Conservation (phyloP, 2,888 invertebrate genomes). For the Pseudococcus longispinus region DNA sequence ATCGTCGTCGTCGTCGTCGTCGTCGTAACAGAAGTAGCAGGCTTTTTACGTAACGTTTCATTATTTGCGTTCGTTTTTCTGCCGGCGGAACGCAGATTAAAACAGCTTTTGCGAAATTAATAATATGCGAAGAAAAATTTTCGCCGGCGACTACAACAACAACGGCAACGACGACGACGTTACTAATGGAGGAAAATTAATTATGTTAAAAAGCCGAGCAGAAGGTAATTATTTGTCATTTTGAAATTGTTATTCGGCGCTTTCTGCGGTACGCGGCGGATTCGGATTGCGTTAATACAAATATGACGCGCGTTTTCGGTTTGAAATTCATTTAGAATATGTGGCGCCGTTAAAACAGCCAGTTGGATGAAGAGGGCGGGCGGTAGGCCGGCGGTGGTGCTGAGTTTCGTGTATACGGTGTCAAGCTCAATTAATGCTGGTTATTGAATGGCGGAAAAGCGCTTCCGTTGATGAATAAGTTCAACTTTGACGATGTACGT, state of each 20-base stretch:
- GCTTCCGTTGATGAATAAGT: conserved; percentile 43
- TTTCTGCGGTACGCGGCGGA: not conserved
- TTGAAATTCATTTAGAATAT: conserved; percentile 23
- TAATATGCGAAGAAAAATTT: conserved; percentile 40
- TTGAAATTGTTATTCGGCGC: conserved; percentile 25
- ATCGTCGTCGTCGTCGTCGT: not conserved
- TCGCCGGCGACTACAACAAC: not conserved
- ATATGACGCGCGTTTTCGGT: conserved; percentile 30
- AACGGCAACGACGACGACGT: not conserved
- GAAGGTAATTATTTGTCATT: conserved; percentile 45
- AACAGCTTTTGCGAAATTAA: conserved; percentile 39
- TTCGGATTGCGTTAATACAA: conserved; percentile 19
- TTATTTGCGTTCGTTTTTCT: conserved; percentile 1
- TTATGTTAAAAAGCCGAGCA: conserved; percentile 36
- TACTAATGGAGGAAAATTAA: conserved; percentile 45
- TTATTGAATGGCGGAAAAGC: conserved; percentile 41
- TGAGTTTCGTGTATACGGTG: not conserved
- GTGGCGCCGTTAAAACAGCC: not conserved
- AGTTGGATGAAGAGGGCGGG: not conserved
- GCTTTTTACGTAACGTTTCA: conserved; percentile 7
- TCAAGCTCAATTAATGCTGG: conserved; percentile 39
- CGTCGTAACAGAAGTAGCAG: too few species aligned
- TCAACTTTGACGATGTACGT: conserved; percentile 36
- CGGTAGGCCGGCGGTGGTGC: not conserved
- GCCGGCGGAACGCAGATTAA: conserved; percentile 19